Evolutionary conservation across 2,888 invertebrate species (phyloP).

Genomic region (Coleophora deauratella): DNA sequence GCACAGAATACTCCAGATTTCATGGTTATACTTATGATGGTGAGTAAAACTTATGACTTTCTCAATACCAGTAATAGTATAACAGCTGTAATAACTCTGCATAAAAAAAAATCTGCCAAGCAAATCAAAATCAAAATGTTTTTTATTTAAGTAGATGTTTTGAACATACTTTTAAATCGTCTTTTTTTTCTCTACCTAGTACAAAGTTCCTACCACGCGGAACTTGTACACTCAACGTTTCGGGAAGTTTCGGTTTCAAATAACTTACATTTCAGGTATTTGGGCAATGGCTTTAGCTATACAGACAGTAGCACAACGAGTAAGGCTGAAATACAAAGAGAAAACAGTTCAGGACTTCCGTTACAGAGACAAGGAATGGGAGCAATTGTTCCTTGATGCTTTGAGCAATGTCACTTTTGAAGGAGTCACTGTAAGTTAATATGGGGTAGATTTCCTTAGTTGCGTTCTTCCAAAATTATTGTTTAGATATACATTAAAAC

Average conservation of each 20-base stretch:
- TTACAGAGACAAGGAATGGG: constrained; percentile 91
- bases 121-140: too few species aligned
- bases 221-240: too few species aligned
- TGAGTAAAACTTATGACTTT: constrained; percentile 26
- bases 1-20: constrained; percentile 91
- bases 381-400: constrained; percentile 88
- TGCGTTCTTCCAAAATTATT: too few species aligned
- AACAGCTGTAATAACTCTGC: too few species aligned
- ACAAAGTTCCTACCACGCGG: too few species aligned
- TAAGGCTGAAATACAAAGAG: constrained; percentile 80
- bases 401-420: constrained; percentile 94
- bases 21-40: constrained; percentile 99
- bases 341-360: constrained; percentile 87
- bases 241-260: too few species aligned
- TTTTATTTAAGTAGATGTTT: too few species aligned
- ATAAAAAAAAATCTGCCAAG: too few species aligned
- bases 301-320: constrained; percentile 87
- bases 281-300: constrained; percentile 98
- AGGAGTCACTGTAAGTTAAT: constrained; percentile 84
- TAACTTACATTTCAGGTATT: constrained; percentile 65
- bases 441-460: background rate
- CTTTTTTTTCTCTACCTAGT: too few species aligned
- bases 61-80: too few species aligned
- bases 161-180: too few species aligned
- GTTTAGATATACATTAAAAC: too few species aligned